Evolutionary conservation across 2,113 vertebrate species (phyloP), one percentile per base, ranked within the genome.

Genomic region (Peromyscus californicus): DNA sequence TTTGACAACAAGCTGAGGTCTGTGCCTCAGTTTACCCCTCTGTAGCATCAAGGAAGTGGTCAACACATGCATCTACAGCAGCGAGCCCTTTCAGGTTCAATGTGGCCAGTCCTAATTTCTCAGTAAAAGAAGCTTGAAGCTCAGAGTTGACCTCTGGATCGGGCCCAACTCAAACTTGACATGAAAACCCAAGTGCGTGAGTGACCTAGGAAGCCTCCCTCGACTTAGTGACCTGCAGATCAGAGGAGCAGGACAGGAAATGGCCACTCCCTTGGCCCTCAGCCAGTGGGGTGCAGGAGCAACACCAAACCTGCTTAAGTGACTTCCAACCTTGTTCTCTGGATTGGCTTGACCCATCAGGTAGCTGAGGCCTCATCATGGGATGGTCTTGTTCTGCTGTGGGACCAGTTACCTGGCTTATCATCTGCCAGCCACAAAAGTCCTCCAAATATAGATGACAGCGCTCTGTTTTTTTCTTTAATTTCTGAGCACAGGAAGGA

Each of bases 151-250:
- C 16, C 31, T 24, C 12, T 15, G 0, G 10, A 19, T 74, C 39
- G 57, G 48, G 36, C 59, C 65, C 36, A 26, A 48, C 31, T 76
- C 39, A 24, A 42, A n/a, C 31, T 31, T 9, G 84, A 48, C 1
- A 0, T 59, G 79, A 33, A 48, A 48, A 26, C 10, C 36, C 51
- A 42, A 1, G 17, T 31, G 39, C 24, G 39, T 63, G 61, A 45
- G 1, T 65, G 65, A 42, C 24, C 31, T 57, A 17, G 0, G 0
- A 24, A 1, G 15, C 21, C 42, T 45, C 3, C 29, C 7, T 59
- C 15, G 0, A 7, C 3, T 80, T n/a, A 7, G 12, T 39, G 61
- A 84, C 17, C 3, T 9, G 51, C 54, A 74, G 36, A 63, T n/a
- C 75, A 5, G 21, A 83, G 8, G 39, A 48, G 24, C 54, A 42